A percentile compares a stretch with the other conserved stretches of the same genome.
phyloP scores from a whole-genome alignment of 2,888 invertebrate species.

The Caenorhabditis plicata region DNA sequence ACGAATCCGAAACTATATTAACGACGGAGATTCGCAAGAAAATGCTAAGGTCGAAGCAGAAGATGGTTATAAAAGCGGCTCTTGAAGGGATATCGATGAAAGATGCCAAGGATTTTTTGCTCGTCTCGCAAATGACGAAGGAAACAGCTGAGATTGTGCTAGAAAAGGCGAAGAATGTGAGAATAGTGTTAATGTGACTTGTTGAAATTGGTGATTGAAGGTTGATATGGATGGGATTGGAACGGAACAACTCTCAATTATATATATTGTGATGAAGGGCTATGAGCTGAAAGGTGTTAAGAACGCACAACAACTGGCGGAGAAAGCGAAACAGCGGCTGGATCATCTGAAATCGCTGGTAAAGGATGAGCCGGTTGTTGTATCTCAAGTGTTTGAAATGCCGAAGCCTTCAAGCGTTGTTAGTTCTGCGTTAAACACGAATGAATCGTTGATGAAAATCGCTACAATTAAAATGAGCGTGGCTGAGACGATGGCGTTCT shows the following conservation, averaged over 20 bases:
- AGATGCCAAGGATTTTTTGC: constrained; percentile 26
- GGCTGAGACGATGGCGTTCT: background rate
- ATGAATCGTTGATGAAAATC: no score
- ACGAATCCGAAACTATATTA: constrained; percentile 2
- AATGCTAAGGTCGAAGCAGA: constrained; percentile 21
- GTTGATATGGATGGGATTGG: constrained; percentile 9
- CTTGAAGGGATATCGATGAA: constrained; percentile 17
- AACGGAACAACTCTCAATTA: constrained; percentile 4
- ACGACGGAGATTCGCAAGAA: constrained; percentile 16
- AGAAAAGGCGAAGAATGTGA: constrained; percentile 17
- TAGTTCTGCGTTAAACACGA: no score
- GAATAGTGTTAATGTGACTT: background rate
- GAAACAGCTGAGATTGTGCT: constrained; percentile 26
- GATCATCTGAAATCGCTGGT: background rate
- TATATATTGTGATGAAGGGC: constrained; percentile 19
- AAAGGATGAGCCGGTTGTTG: constrained; percentile 10
- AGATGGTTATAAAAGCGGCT: constrained; percentile 29
- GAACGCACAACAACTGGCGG: constrained; percentile 1
- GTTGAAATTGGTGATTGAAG: constrained; percentile 9
- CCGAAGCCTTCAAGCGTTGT: no score
- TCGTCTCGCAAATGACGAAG: constrained; percentile 21
- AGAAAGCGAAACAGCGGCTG: constrained; percentile 3
- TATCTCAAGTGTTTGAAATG: no score
- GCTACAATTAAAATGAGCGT: background rate
- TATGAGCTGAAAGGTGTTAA: constrained; percentile 15